Conservation (phyloP, 2,888 invertebrate genomes). For the Oegoconia quadripuncta region DNA sequence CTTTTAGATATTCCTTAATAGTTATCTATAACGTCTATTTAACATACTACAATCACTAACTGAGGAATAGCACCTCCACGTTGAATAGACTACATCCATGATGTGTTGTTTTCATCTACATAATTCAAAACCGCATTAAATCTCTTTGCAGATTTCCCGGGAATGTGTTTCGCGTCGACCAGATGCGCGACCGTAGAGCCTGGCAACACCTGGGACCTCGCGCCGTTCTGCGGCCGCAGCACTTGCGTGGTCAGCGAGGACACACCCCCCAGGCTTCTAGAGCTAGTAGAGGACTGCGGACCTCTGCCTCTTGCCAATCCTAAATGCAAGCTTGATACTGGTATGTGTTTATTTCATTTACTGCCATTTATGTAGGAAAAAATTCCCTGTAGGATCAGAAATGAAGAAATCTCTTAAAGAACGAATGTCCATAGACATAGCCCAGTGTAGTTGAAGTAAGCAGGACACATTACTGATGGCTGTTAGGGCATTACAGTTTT, state of each 20-base stretch:
- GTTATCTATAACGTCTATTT: too few species aligned
- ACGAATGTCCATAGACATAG: too few species aligned
- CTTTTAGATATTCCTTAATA: too few species aligned
- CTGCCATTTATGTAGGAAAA: too few species aligned
- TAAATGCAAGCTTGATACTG: constrained; percentile 89
- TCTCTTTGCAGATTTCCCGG: constrained; percentile 88
- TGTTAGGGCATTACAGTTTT: too few species aligned
- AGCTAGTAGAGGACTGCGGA: constrained; percentile 93
- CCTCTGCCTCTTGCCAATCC: constrained; percentile 92
- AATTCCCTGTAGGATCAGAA: too few species aligned
- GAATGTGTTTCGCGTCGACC: constrained; percentile 94
- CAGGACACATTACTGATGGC: too few species aligned
- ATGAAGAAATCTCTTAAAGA: too few species aligned
- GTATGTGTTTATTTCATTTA: constrained; percentile 32
- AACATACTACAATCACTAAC: too few species aligned
- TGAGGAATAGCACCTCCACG: too few species aligned
- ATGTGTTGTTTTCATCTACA: neutral
- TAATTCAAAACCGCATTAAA: neutral
- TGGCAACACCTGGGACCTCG: constrained; percentile 90
- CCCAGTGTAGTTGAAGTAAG: too few species aligned
- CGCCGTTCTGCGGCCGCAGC: constrained; percentile 94
- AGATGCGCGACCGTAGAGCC: constrained; percentile 93
- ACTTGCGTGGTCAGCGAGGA: constrained; percentile 91
- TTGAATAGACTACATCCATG: neutral
- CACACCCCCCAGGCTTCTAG: constrained; percentile 85